A percentile compares a stretch with the other conserved stretches of the same genome.
Conservation (phyloP, 2,797 vertebrate genomes). For the Crenichthys baileyi region DNA sequence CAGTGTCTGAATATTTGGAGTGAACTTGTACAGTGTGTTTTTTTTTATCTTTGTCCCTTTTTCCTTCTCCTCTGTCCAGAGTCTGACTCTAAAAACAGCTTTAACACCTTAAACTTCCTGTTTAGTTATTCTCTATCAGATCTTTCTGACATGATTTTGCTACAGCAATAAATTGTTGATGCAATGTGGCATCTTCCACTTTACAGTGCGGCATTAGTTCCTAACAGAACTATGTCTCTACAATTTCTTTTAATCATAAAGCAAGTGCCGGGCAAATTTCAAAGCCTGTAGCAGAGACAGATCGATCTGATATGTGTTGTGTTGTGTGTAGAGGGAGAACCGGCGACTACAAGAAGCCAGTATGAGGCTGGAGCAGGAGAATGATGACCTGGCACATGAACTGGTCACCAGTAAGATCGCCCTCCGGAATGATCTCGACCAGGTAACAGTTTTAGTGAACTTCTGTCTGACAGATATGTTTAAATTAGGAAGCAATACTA, state of each 20-base stretch:
- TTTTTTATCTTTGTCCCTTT: too few species aligned
- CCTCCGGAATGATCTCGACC: slow-evolving; percentile 94
- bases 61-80: neutral
- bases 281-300: neutral
- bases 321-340: slow-evolving; percentile 89
- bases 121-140: neutral
- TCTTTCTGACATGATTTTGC: too few species aligned
- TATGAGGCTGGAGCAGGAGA: slow-evolving; percentile 98
- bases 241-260: neutral
- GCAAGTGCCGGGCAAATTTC: neutral
- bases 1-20: neutral
- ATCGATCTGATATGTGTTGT: neutral
- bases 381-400: slow-evolving; percentile 97
- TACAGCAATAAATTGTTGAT: too few species aligned
- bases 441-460: slow-evolving; percentile 78
- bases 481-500: neutral
- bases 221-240: neutral
- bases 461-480: neutral
- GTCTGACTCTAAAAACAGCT: too few species aligned
- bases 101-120: neutral
- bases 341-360: slow-evolving; percentile 97
- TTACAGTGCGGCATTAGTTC: too few species aligned
- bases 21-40: too few species aligned
- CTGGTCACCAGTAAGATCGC: slow-evolving; percentile 99
- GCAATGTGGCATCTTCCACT: too few species aligned